Base-by-base conservation (phyloP, 2,888 invertebrate species). In the Drosophila paranaensis region DNA sequence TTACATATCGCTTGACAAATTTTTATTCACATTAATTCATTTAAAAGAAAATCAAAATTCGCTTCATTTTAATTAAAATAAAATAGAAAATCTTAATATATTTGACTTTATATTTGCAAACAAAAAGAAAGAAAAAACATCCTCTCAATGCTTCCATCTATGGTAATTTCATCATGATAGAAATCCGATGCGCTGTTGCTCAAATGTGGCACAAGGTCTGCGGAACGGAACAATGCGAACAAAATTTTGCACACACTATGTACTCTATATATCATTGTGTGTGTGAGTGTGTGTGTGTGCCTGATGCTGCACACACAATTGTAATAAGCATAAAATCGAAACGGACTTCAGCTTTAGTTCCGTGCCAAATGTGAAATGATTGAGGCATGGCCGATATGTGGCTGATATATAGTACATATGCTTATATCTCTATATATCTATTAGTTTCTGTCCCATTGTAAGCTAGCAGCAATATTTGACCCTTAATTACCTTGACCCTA, bases 141-240 rank as follows among this genome's bases (percentile, higher is more conserved):
- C 20, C 37, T 37, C 4, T 37, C 51, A 37, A 14, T 50, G n/a
- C 33, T 35, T 37, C 35, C 48, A 57, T 42, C 40, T 25, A 30
- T 56, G 46, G 35, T 43, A 27, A 64, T 74, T 61, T 61, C 37
- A 42, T 65, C 46, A 58, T 42, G 35, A 66, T 61, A 54, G 45
- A 60, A 64, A 65, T 67, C 64, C 45, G 54, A 60, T 71, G 51
- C 58, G 37, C 25, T 45, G 60, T 48, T 63, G 40, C 30, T n/a
- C 45, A 35, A 64, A 79, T 80, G 71, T 85, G 58, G 80, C 68
- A 75, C 82, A 85, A 84, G 82, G 82, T 80, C 60, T 67, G 25
- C 53, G 33, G 30, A 56, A 30, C 55, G 82, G 62, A 82, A 85
- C 73, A 85, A 85, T 80, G 67, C 66, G 73, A 67, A 43, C 56